Evolutionary conservation across 2,888 invertebrate species (phyloP).

Genomic region (Nomada fabriciana): DNA sequence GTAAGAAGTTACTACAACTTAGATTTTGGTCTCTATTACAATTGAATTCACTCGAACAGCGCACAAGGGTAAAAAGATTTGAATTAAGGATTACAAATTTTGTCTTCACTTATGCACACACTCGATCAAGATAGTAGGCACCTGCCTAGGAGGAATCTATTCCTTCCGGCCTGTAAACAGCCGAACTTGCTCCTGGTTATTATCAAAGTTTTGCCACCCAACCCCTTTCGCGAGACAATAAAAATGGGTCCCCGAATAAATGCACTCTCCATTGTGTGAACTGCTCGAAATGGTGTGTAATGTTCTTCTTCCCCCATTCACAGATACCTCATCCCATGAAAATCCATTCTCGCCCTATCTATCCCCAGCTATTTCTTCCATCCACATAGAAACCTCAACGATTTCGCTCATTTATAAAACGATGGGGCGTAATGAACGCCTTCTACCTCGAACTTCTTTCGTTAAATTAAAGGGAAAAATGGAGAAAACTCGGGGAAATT

Average conservation of each 20-base stretch:
- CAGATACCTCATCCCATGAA: slow-evolving; percentile 38
- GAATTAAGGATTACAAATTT: slow-evolving; percentile 40
- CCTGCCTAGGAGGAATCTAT: slow-evolving; percentile 43
- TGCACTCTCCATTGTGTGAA: slow-evolving; percentile 75
- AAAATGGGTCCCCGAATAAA: slow-evolving; percentile 77
- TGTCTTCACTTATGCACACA: slow-evolving; percentile 61
- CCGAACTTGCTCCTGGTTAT: slow-evolving; percentile 71
- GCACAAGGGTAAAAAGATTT: too few species aligned
- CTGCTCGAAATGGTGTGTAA: slow-evolving; percentile 65
- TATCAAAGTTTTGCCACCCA: slow-evolving; percentile 76
- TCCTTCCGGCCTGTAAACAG: slow-evolving; percentile 41
- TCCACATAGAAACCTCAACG: slow-evolving; percentile 39
- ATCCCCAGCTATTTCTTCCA: slow-evolving; percentile 46
- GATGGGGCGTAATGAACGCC: slow-evolving; percentile 46
- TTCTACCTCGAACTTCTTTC: slow-evolving; percentile 27
- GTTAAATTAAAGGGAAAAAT: slow-evolving; percentile 15
- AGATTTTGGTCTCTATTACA: too few species aligned
- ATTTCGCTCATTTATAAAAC: slow-evolving; percentile 53
- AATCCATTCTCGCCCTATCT: slow-evolving; percentile 54
- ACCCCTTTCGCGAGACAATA: slow-evolving; percentile 70
- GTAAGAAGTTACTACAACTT: too few species aligned
- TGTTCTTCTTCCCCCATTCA: slow-evolving; percentile 38
- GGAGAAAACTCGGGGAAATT: not conserved
- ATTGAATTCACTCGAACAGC: too few species aligned
- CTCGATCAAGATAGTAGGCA: slow-evolving; percentile 71